Percentiles rank a stretch among this genome's conserved stretches.
These are phyloP conservation scores for Oreotrochilus melanogaster DNA, from an alignment of 2,113 vertebrate species.

Conservation along the genomic window DNA sequence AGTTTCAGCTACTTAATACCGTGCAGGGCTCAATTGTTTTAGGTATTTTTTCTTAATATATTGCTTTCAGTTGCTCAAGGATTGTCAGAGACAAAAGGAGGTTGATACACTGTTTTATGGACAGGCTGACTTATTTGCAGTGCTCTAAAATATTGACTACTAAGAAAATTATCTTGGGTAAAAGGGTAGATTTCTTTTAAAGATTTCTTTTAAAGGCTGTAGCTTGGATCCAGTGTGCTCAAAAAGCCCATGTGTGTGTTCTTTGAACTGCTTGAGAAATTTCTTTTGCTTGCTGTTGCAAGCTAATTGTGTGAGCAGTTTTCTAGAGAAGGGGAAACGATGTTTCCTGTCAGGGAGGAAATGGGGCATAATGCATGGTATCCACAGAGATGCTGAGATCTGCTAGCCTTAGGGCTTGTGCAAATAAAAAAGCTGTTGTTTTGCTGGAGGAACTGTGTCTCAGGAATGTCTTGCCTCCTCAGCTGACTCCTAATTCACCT, in stretches of 20 bases:
- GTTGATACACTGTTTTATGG: fast-evolving
- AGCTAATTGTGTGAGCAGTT: not conserved
- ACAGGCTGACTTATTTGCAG: not conserved
- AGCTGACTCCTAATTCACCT: constrained; percentile 20
- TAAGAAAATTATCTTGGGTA: not conserved
- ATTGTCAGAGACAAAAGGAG: not conserved
- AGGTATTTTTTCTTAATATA: not conserved
- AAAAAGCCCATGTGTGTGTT: not conserved
- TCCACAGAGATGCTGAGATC: not conserved
- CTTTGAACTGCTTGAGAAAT: not conserved
- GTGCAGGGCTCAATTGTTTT: not conserved
- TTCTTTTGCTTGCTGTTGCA: not conserved
- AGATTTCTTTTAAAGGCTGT: not conserved
- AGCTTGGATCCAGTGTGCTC: not conserved
- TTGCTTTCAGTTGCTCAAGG: not conserved
- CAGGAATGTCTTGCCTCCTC: not conserved
- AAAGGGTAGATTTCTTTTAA: not conserved
- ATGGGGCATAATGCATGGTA: fast-evolving
- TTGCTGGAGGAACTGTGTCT: not conserved
- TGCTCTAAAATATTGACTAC: not conserved
- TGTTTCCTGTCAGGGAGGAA: not conserved
- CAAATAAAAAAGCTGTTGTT: not conserved
- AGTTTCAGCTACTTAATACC: not conserved
- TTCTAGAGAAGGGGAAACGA: not conserved
- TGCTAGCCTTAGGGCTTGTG: not conserved